Evolutionary conservation across 1,140 invertebrate genomes (phyloP), one percentile per base, ranked within the genome.

Genomic region (Orchesella cincta): DNA sequence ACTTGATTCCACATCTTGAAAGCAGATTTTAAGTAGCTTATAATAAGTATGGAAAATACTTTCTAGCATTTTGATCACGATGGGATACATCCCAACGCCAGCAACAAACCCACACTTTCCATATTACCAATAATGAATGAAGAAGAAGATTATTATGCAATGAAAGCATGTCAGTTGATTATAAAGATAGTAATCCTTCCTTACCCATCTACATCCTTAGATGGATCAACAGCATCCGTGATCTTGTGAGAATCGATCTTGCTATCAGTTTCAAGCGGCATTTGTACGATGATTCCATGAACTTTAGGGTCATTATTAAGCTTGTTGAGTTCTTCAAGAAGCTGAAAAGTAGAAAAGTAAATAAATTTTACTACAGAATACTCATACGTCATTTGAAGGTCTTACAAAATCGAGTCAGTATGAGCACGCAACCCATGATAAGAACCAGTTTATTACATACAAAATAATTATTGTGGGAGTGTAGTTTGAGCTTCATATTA

Each of bases 221-320:
- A 87, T 0, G 94, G 92, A 0, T 88, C 89, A 0, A 98, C 94
- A 1, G 92, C 85, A 86, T 98, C 94, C 3, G 95, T 97, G 73
- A 98, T 90, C 16, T 92, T 85, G 85, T 95, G 91, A 0, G 93
- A 90, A 87, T 98, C 92, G 78, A 98, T 96, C 78, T 88, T 83
- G 81, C 92, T 91, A 0, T 90, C 89, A 77, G 90, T 90, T 84
- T 98, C 96, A 57, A 98, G 87, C 0, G 97, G 97, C 91, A 99
- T 94, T 89, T 98, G 96, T 0, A 98, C 95, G 83, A 98, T 98
- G 83, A 99, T 97, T 31, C 97, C 97, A 87, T 99, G 96, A 67
- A 96, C 89, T 26, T 85, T 87, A 0, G 92, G 89, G 86, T 97
- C 93, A 74, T 90, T 87, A 85, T 99, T 98, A 35, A 98, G 86